A percentile compares a stretch with the other conserved stretches of the same genome.
phyloP scores from a whole-genome alignment of 1,140 invertebrate genomes.

The Drosophila santomea region DNA sequence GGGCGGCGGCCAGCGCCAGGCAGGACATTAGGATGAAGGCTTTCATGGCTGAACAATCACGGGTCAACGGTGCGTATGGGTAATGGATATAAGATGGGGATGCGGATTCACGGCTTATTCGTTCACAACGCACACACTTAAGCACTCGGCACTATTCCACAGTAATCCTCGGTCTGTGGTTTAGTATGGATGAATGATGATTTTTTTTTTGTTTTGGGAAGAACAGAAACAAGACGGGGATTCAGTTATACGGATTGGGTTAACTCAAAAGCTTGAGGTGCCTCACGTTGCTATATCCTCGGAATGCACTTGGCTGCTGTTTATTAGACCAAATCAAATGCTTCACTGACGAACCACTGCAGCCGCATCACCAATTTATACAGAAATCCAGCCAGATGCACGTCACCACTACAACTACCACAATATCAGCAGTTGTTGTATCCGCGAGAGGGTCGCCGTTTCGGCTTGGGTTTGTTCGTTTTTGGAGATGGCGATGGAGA shows the following conservation, averaged over 20 bases:
- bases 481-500: constrained; percentile 42
- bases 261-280: constrained; percentile 6
- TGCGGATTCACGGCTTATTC: constrained; percentile 18
- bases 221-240: constrained; percentile 36
- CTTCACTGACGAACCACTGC: constrained; percentile 83
- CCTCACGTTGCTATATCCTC: constrained; percentile 76
- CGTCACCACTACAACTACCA: constrained; percentile 39
- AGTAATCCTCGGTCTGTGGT: constrained; percentile 83
- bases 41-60: constrained; percentile 77
- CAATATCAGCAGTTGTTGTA: constrained; percentile 11
- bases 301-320: constrained; percentile 70
- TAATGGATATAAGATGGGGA: constrained; percentile 21
- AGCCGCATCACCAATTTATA: constrained; percentile 84
- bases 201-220: background rate
- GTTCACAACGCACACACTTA: constrained; percentile 51
- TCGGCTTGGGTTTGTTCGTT: constrained; percentile 13
- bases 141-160: constrained; percentile 65
- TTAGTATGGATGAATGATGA: background rate
- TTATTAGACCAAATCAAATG: constrained; percentile 85
- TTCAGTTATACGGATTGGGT: constrained; percentile 29
- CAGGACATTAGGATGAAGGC: constrained; percentile 86
- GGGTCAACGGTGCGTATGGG: constrained; percentile 47
- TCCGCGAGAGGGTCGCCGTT: constrained; percentile 49
- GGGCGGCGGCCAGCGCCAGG: constrained; percentile 87
- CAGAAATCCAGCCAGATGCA: constrained; percentile 77